Base-by-base conservation (phyloP, 2,113 vertebrate species). In the Himantopus leucocephalus region DNA sequence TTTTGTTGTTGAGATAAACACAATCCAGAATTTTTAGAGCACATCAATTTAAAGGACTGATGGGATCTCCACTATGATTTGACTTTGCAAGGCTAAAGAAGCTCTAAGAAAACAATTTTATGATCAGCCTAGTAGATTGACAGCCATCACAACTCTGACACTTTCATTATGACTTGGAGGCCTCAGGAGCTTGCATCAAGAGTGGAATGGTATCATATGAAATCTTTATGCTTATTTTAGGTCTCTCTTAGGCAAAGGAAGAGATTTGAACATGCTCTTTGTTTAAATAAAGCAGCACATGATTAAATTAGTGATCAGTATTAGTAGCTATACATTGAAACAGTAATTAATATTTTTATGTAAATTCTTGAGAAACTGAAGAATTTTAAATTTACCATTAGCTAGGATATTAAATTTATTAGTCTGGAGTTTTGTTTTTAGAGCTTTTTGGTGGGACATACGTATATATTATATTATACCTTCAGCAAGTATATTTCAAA, bases 1-100 rank as follows among this genome's bases (percentile, higher is more conserved):
- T 79, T 62, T 85, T 92, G 48, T 88, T 91, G 37, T 89, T 56
- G 39, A 75, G 56, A 75, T 87, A 94, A 96, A 96, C 68, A 91
- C 7, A 71, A 60, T 55, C 23, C 27, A 71, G 82, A 89, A 67
- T 78, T n/a, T 81, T 84, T 77, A 56, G 43, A 88, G 27, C 47
- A 67, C 23, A 29, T 43, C 13, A 20, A 0, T 88, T 82, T 92
- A 59, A 70, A 76, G 37, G 21, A 59, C 14, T 70, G 45, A 50
- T 55, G 8, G 24, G 35, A 50, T 58, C 50, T 80, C 71, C 50
- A 30, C 15, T 59, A 17, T 1, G 6, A 30, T 86, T 84, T 86
- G 41, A 55, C 37, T 92, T 81, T 81, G 16, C 27, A 59, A 77
- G 41, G 32, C 41, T 79, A 55, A 93, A 80, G n/a, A 80, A 89